Base-by-base conservation (phyloP, 1,140 invertebrate genomes). In the Callitettix versicolor region DNA sequence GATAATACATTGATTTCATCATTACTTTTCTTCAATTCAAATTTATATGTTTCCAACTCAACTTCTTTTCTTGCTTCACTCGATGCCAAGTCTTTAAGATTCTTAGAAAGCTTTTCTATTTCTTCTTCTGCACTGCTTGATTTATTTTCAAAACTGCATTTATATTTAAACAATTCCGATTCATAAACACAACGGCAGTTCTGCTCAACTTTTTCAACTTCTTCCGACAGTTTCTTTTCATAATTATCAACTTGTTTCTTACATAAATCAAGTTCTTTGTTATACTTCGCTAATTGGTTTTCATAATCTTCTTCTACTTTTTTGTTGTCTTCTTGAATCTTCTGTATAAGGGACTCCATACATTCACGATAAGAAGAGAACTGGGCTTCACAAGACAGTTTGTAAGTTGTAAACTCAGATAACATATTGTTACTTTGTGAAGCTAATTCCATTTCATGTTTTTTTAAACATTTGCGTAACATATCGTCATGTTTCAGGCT, bases 151-250 rank as follows among this genome's bases (percentile, higher is more conserved):
- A 3, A 42, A 6, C 4, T 15, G 11, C n/a, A 11, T 48, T 34
- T 40, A 2, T 14, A 34, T 2, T 26, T 44, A 48, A 24, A 20
- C 26, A 38, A 15, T 47, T 38, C n/a, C 34, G 26, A 20, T 36
- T n/a, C 33, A 15, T 36, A 7, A 21, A 3, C 33, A 20, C 15
- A 30, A 24, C 11, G 46, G 38, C 46, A 38, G 21, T 44, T 42
- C 12, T 38, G 15, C 34, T 55, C 15, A 43, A 46, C n/a, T 34
- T 24, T 38, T 40, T 14, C 7, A 20, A 48, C 20, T 44, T 46
- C 38, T 48, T 48, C 33, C n/a, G 53, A 30, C 15, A 55, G 14
- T 55, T 48, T 48, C 24, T 55, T 46, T 48, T 48, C 53, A 34
- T 46, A 15, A 20, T 48, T 55, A 46, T 46, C 36, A 18, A 36